phyloP scores from a whole-genome alignment of 2,113 vertebrate species.

The Notiomystis cincta region DNA sequence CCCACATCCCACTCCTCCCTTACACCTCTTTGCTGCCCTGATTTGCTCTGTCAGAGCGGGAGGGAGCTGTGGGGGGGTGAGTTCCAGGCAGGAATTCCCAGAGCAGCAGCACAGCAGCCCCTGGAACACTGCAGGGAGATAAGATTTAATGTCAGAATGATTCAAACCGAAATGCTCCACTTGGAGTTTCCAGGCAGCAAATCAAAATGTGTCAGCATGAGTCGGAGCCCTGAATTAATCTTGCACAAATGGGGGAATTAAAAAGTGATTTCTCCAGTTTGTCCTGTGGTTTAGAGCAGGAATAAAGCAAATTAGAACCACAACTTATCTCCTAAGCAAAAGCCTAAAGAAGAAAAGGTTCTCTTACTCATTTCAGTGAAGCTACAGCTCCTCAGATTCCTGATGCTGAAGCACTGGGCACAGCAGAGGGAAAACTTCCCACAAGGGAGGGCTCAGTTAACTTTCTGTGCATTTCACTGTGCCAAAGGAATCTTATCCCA shows the following conservation, averaged over 20 bases:
- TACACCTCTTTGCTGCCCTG: not conserved
- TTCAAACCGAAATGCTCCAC: not conserved
- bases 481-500: not conserved
- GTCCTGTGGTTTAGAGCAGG: not conserved
- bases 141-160: not conserved
- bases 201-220: not conserved
- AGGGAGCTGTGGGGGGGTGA: accelerated
- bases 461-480: not conserved
- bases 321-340: not conserved
- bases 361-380: not conserved
- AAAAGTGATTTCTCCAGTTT: not conserved
- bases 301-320: not conserved
- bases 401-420: not conserved
- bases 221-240: not conserved
- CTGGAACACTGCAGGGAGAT: not conserved
- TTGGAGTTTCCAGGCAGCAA: not conserved
- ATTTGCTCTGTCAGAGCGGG: not conserved
- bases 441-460: not conserved
- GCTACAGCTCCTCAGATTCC: not conserved
- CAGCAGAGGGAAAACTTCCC: not conserved
- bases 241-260: not conserved
- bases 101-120: not conserved
- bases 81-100: not conserved
- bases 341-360: not conserved
- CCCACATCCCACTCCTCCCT: not conserved